Conservation (phyloP, 2,797 vertebrate species). For the Clarias fuscus region DNA sequence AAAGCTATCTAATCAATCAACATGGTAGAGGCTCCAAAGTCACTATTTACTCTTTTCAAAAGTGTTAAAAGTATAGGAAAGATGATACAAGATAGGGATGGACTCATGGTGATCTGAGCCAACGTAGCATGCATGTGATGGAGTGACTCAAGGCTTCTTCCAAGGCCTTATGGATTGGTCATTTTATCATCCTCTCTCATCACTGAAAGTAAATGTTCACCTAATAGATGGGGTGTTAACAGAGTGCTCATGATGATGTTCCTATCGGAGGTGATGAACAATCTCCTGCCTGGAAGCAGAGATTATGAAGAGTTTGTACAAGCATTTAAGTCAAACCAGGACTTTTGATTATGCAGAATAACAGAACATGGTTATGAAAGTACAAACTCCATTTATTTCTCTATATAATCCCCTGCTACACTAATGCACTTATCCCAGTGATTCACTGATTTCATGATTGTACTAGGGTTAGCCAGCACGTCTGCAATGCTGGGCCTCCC, state of each 20-base stretch:
- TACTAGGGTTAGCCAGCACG: no score
- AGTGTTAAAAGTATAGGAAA: slow-evolving; percentile 16
- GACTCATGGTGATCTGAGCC: background rate
- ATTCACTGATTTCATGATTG: no score
- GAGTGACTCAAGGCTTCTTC: slow-evolving; percentile 26
- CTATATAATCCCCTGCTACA: no score
- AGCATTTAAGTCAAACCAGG: no score
- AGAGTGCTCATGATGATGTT: slow-evolving; percentile 19
- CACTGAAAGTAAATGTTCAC: slow-evolving; percentile 42
- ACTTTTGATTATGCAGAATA: no score
- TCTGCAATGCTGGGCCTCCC: no score
- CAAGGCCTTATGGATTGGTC: slow-evolving; percentile 27
- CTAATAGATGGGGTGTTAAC: slow-evolving; percentile 30
- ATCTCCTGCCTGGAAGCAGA: slow-evolving; percentile 6
- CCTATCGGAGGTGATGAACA: slow-evolving; percentile 25
- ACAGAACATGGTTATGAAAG: no score
- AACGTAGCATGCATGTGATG: background rate
- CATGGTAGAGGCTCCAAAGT: background rate
- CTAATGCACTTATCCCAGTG: no score
- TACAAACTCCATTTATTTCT: no score
- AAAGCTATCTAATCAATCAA: background rate
- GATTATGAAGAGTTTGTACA: background rate
- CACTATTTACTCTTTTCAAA: background rate
- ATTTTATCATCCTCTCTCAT: slow-evolving; percentile 38
- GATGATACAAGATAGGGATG: background rate